Evolutionary conservation across 1,140 invertebrate genomes (phyloP), one percentile per base, ranked within the genome.

Genomic region (Drosophila sp.): DNA sequence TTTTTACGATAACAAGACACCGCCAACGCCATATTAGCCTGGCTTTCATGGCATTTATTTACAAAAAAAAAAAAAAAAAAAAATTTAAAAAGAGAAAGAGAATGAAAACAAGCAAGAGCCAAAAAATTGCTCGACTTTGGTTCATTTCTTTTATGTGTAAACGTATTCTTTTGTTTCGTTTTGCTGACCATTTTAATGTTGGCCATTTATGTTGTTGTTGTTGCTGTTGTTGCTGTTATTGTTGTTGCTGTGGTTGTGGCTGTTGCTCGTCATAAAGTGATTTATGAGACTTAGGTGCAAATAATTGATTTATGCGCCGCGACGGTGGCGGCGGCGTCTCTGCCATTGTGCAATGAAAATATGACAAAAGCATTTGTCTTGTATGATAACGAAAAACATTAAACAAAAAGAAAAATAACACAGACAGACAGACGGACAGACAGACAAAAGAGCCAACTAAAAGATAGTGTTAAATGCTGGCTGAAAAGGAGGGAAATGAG

Each of bases 1-100:
- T 60, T 60, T 50, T 35, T 69, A 44, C 57, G 78, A 84, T 84
- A 85, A 85, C 82, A 74, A 84, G 78, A 87, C 70, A 76, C 70
- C 81, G 74, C 73, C 81, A 85, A 85, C 82, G 82, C 82, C 79
- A 79, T 76, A 87, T 87, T 85, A 87, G 79, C 81, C 79, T 29
- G 79, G 79, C 84, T 79, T 86, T 78, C 66, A 65, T 71, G 68
- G 74, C 81, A 78, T 80, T 82, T 77, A 77, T 54, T 50, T 5
- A 27, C 27, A 41, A 44, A n/a, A 44, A 35, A 41, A 7, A 25
- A 4, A 55, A 60, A 65, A 55, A 29, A 66, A 30, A 33, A 23
- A 41, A 55, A 72, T 60, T 25, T 11, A 35, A 23, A 8, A 4
- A 30, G 30, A 30, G 30, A 30, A 30, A 30, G 30, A 30, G 30